Evolutionary conservation across 2,113 vertebrate species (phyloP), one percentile per base, ranked within the genome.

Genomic region (Calyptomena viridis): DNA sequence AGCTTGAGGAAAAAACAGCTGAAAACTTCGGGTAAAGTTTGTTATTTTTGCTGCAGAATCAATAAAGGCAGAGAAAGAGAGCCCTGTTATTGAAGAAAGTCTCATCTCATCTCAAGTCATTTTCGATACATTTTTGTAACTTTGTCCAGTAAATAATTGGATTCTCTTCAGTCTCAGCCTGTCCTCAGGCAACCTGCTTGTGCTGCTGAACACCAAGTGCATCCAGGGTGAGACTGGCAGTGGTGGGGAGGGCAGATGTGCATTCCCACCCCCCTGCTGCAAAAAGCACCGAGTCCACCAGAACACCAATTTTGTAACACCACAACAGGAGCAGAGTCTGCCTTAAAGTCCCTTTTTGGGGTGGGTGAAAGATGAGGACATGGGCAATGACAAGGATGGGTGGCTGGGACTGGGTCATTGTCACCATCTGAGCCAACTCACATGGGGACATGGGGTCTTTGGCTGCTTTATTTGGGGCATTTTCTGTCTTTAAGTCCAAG

Each of bases 371-470:
- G 35, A 50, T 0, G 1, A 58, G 33, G 33, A 64, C 14, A 14
- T 2, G 2, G 14, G 8, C 30, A 66, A 19, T 33, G n/a, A 64
- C 28, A 31, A 80, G 13, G 23, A n/a, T 27, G 30, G 25, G 8
- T 53, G 44, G 23, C 6, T 88, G 35, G 18, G 35, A 75, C 23
- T 22, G 18, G 25, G 44, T 86, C 40, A 21, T 14, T 49, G 30
- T 9, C 60, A 62, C 27, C 14, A 35, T 50, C 76, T 68, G 56
- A 87, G 37, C 23, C 64, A 44, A 28, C n/a, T 66, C 4, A 2
- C 30, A 13, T 0, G 2, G 40, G n/a, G 40, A 52, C 8, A 2
- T 1, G 44, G 28, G 11, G 6, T 19, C 62, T 74, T 71, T 67
- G 25, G 3, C 6, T 22, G 11, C 23, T 14, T 81, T 35, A 19